Percentiles rank a stretch among this genome's conserved stretches.
Evolutionary conservation across 2,888 invertebrate genomes (phyloP).

Genomic region (Agrilus cyanescens): DNA sequence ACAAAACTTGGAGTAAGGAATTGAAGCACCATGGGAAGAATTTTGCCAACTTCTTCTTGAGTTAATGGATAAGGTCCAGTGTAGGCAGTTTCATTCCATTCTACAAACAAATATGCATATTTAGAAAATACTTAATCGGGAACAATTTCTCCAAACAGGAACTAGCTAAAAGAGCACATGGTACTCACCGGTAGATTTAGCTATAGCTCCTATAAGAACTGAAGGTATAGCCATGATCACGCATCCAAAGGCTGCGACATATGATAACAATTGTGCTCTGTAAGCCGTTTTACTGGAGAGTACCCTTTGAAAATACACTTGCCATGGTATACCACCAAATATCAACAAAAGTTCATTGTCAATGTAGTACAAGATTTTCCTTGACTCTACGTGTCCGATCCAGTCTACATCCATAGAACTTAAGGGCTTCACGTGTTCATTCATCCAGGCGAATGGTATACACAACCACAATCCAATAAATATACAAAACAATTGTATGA

Average conservation of each 20-base stretch:
- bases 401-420: slow-evolving; percentile 77
- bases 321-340: slow-evolving; percentile 97
- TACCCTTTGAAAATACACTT: slow-evolving; percentile 97
- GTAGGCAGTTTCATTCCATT: slow-evolving; percentile 91
- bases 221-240: slow-evolving; percentile 96
- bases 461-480: slow-evolving; percentile 98
- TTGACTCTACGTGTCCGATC: slow-evolving; percentile 67
- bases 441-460: slow-evolving; percentile 89
- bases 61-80: slow-evolving; percentile 63
- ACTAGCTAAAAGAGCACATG: slow-evolving; percentile 5
- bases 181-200: slow-evolving; percentile 77
- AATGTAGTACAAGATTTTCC: slow-evolving; percentile 69
- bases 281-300: slow-evolving; percentile 90
- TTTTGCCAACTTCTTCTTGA: slow-evolving; percentile 77
- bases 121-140: slow-evolving; percentile 8
- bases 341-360: slow-evolving; percentile 82
- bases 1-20: slow-evolving; percentile 92
- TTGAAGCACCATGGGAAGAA: slow-evolving; percentile 93
- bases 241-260: slow-evolving; percentile 92
- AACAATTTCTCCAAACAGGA: too few relatives aligned
- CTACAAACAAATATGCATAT: slow-evolving; percentile 36
- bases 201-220: slow-evolving; percentile 93
- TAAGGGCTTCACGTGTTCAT: slow-evolving; percentile 74
- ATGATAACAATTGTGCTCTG: slow-evolving; percentile 87
- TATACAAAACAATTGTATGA: slow-evolving; percentile 95